Evolutionary conservation across 1,140 invertebrate species (phyloP).

Genomic region (Diabrotica virgifera): DNA sequence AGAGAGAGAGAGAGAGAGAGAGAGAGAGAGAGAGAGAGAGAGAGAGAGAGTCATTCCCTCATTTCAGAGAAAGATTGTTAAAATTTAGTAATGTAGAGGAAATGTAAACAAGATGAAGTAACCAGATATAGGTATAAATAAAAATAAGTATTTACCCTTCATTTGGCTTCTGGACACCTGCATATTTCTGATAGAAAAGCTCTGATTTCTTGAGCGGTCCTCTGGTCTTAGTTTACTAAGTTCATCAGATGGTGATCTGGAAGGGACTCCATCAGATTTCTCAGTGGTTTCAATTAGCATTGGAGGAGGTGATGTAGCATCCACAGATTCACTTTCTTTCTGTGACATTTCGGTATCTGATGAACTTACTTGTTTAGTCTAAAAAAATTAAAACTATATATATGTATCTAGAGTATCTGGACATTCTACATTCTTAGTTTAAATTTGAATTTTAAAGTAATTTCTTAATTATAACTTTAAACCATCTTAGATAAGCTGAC

Average conservation of each 20-base stretch:
- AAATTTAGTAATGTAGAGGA: no score
- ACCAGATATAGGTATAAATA: no score
- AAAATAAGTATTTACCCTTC: constrained; percentile 56
- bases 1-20: no score
- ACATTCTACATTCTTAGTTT: no score
- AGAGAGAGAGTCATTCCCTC: no score
- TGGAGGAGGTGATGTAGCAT: not conserved
- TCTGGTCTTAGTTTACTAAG: constrained; percentile 6
- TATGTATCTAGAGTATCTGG: no score
- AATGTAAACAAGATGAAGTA: no score
- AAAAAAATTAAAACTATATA: not conserved
- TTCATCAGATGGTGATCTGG: not conserved
- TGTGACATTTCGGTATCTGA: not conserved
- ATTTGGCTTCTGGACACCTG: constrained; percentile 71
- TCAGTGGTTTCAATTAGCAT: not conserved
- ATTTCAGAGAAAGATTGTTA: no score
- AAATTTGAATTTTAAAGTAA: no score
- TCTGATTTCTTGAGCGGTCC: constrained; percentile 12
- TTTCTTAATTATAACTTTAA: no score
- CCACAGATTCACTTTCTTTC: not conserved
- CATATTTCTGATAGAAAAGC: constrained; percentile 46
- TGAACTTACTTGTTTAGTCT: not conserved
- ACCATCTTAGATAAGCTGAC: no score
- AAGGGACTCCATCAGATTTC: not conserved
- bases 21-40: no score